Conservation (phyloP, 2,113 vertebrate genomes). For the Genyomyrus donnyi region DNA sequence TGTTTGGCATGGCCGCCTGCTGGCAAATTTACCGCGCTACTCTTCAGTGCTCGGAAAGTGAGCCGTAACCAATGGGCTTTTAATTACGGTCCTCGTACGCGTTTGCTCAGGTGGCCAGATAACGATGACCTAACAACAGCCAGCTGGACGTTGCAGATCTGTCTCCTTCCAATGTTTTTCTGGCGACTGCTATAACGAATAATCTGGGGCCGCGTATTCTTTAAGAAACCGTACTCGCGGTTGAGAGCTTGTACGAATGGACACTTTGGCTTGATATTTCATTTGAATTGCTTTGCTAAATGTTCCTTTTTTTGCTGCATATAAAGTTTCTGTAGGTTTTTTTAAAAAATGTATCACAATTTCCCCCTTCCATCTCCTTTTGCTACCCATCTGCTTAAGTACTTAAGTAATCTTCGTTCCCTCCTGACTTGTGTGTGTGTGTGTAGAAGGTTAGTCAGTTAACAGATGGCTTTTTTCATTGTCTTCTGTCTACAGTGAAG, state of each 20-base stretch:
- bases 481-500: neutral
- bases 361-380: neutral
- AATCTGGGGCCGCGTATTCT: neutral
- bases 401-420: constrained; percentile 1
- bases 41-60: neutral
- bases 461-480: neutral
- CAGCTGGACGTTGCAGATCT: neutral
- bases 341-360: neutral
- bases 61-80: neutral
- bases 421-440: neutral
- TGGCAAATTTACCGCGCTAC: neutral
- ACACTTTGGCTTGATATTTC: neutral
- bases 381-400: neutral
- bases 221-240: neutral
- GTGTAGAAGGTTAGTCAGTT: neutral
- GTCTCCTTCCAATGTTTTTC: neutral
- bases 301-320: neutral
- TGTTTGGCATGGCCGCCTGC: neutral
- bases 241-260: neutral
- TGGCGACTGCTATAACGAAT: neutral
- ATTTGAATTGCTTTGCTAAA: neutral
- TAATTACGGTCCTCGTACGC: neutral
- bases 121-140: neutral
- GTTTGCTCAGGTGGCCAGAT: neutral
- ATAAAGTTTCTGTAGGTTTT: neutral